phyloP scores from a whole-genome alignment of 2,113 vertebrate species.

The Crotophaga sulcirostris region DNA sequence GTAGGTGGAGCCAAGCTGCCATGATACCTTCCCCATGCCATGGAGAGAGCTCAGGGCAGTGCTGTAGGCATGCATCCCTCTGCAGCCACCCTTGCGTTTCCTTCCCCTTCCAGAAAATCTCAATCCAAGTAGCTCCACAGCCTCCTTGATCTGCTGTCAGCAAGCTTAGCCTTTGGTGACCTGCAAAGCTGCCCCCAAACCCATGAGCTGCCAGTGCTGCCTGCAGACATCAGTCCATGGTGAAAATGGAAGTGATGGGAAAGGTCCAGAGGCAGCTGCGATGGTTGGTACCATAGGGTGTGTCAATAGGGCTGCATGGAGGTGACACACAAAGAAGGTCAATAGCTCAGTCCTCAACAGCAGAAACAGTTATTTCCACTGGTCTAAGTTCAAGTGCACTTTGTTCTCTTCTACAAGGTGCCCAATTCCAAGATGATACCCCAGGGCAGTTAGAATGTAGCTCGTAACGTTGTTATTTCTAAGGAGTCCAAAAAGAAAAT shows the following conservation, averaged over 20 bases:
- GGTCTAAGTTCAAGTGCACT: background rate
- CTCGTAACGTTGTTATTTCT: background rate
- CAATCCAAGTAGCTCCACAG: background rate
- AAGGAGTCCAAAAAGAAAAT: background rate
- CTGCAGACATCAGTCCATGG: background rate
- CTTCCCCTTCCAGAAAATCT: background rate
- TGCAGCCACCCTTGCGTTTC: fast-evolving
- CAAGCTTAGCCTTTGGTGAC: background rate
- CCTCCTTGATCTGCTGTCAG: background rate
- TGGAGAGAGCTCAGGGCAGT: too few species aligned
- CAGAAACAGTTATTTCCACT: background rate
- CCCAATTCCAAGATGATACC: background rate
- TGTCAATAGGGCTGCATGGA: fast-evolving
- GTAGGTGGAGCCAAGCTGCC: background rate
- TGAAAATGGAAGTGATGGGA: fast-evolving
- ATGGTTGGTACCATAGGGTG: fast-evolving
- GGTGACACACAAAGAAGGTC: fast-evolving
- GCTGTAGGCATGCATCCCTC: fast-evolving
- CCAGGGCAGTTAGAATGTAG: fast-evolving
- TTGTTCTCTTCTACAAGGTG: background rate
- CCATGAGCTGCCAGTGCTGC: background rate
- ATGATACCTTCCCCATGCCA: fast-evolving
- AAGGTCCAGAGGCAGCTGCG: background rate
- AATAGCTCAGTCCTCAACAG: background rate
- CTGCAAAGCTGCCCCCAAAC: background rate